Evolutionary conservation across 2,797 vertebrate genomes (phyloP).

Genomic region (Pogoniulus pusillus): DNA sequence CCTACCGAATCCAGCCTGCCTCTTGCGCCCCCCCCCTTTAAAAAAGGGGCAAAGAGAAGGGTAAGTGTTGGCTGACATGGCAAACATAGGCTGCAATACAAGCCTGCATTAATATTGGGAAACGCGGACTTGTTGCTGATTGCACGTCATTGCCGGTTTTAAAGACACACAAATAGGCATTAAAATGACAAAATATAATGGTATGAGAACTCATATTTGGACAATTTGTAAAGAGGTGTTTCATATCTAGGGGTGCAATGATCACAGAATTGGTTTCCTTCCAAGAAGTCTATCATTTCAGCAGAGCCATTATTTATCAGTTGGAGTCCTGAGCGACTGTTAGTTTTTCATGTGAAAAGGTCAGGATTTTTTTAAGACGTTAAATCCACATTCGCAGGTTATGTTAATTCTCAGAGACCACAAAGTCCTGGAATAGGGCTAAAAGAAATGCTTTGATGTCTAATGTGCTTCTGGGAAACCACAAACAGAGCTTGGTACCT

Average conservation of each 20-base stretch:
- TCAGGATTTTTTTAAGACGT: slow-evolving; percentile 66
- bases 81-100: slow-evolving; percentile 62
- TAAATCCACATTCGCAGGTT: slow-evolving; percentile 65
- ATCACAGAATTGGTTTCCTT: slow-evolving; percentile 74
- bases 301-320: slow-evolving; percentile 74
- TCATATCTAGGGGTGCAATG: slow-evolving; percentile 74
- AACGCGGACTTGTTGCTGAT: slow-evolving; percentile 69
- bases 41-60: neutral
- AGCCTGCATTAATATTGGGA: slow-evolving; percentile 61
- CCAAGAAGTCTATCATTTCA: slow-evolving; percentile 75
- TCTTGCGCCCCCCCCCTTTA: neutral
- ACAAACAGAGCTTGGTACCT: slow-evolving; percentile 42
- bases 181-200: slow-evolving; percentile 71
- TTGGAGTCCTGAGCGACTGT: slow-evolving; percentile 54
- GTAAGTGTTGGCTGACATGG: slow-evolving; percentile 25
- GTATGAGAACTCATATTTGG: slow-evolving; percentile 64
- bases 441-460: slow-evolving; percentile 68
- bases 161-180: slow-evolving; percentile 67
- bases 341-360: slow-evolving; percentile 69
- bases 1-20: slow-evolving; percentile 7
- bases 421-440: slow-evolving; percentile 54
- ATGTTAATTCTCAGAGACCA: slow-evolving; percentile 68
- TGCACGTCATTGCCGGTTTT: slow-evolving; percentile 57
- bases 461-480: slow-evolving; percentile 46
- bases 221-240: slow-evolving; percentile 75